Conservation (phyloP, 2,888 invertebrate species). For the Oxyteleia sp. region DNA sequence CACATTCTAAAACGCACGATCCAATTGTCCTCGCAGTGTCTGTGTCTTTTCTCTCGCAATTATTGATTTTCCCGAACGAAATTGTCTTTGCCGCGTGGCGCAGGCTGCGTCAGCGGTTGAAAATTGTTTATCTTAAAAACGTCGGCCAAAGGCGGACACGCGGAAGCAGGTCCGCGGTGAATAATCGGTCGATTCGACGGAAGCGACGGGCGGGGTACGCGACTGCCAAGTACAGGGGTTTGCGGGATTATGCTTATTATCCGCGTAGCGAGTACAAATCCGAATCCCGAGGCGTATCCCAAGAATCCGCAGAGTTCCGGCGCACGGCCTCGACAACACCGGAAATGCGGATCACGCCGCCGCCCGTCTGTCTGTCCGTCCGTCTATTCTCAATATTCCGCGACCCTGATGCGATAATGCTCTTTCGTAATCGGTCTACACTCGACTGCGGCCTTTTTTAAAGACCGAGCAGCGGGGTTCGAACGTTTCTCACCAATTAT, state of each 20-base stretch:
- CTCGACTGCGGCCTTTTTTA: constrained; percentile 9
- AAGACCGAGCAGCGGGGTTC: neutral
- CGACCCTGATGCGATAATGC: constrained; percentile 70
- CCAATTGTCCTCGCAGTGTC: neutral
- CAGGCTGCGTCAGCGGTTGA: constrained; percentile 9
- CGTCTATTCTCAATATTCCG: constrained; percentile 56
- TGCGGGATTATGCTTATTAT: constrained; percentile 62
- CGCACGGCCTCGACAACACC: constrained; percentile 32
- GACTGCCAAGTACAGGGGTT: constrained; percentile 56
- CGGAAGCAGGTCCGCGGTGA: constrained; percentile 24
- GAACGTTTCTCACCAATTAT: neutral
- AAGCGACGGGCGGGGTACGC: constrained; percentile 48
- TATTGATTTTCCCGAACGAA: constrained; percentile 45
- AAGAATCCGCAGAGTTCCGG: constrained; percentile 44
- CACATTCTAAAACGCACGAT: neutral
- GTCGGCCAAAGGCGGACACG: constrained; percentile 21
- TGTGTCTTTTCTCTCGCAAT: constrained; percentile 19
- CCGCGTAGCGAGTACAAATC: constrained; percentile 33
- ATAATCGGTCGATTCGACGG: constrained; percentile 54
- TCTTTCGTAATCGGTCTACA: constrained; percentile 60
- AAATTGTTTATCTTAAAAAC: constrained; percentile 52
- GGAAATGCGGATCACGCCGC: constrained; percentile 68
- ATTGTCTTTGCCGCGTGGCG: constrained; percentile 30
- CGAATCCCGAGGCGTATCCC: constrained; percentile 9
- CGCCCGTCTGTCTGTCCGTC: constrained; percentile 45